These are phyloP conservation scores for Leptopilina drosophilae DNA, from an alignment of 2,888 invertebrate species.

Conservation along the genomic window DNA sequence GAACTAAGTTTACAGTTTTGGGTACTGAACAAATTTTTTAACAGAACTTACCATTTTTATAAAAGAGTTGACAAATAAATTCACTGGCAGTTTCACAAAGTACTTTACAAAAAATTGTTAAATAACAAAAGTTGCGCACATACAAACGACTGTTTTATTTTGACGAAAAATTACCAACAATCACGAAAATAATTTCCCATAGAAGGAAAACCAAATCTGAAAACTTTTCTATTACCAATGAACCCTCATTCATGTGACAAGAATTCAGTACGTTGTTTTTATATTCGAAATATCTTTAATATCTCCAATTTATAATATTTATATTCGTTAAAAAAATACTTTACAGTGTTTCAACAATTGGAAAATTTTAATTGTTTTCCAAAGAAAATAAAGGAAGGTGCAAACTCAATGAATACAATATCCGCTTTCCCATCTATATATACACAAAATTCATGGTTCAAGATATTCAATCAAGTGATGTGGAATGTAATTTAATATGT, in stretches of 20 bases:
- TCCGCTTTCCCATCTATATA: not conserved
- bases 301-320: too few relatives aligned
- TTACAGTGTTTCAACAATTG: too few relatives aligned
- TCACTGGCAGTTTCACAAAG: not conserved
- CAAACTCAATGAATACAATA: too few relatives aligned
- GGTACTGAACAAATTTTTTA: not conserved
- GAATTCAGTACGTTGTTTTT: not conserved
- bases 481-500: not conserved
- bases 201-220: not conserved
- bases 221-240: not conserved
- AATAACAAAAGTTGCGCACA: not conserved
- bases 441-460: not conserved
- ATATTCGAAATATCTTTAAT: too few relatives aligned
- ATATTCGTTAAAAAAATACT: too few relatives aligned
- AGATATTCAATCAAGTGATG: not conserved
- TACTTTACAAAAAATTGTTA: not conserved
- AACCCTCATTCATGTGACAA: not conserved
- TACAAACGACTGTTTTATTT: not conserved
- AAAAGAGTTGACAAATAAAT: not conserved
- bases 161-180: constrained; percentile 3
- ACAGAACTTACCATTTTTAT: constrained; percentile 16
- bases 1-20: not conserved
- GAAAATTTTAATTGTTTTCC: too few relatives aligned
- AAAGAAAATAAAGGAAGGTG: too few relatives aligned
- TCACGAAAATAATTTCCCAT: not conserved